Evolutionary conservation across 92 coral and sea anemone genomes (phyloP).

Genomic region (Pocillopora grandis): DNA sequence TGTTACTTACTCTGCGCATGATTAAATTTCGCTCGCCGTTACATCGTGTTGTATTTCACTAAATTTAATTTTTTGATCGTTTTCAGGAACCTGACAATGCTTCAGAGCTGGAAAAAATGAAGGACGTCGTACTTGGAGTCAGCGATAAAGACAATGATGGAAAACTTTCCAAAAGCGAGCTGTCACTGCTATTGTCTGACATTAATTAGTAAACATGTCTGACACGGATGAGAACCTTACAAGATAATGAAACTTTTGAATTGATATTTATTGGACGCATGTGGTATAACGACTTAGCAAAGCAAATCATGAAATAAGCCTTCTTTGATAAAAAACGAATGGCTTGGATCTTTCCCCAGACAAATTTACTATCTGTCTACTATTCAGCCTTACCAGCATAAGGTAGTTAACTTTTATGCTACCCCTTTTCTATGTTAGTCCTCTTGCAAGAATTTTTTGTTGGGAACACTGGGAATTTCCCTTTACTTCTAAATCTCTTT

Average conservation of each 20-base stretch:
- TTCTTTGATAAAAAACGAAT: neutral
- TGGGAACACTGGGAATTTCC: too few relatives aligned
- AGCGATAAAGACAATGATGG: conserved; percentile 57
- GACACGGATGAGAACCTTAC: neutral
- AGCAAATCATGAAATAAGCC: conserved; percentile 1
- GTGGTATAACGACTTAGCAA: neutral
- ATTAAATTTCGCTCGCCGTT: too few relatives aligned
- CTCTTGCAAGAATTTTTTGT: neutral
- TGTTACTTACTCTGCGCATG: too few relatives aligned
- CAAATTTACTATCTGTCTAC: too few relatives aligned
- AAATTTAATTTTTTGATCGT: neutral
- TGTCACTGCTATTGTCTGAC: conserved; percentile 48
- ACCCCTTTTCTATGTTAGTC: too few relatives aligned
- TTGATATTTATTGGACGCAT: neutral
- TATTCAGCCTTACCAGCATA: neutral
- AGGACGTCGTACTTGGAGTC: conserved; percentile 54
- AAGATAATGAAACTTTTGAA: neutral
- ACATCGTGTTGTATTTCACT: too few relatives aligned
- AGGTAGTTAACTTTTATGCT: neutral
- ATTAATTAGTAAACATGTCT: neutral
- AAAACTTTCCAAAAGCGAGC: conserved; percentile 58
- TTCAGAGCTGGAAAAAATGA: conserved; percentile 54
- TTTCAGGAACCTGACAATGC: conserved; percentile 22
- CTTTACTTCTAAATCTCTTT: neutral
- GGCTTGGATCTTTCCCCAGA: conserved; percentile 2